Evolutionary conservation across 2,888 invertebrate species (phyloP).

Genomic region (Agrochola macilenta): DNA sequence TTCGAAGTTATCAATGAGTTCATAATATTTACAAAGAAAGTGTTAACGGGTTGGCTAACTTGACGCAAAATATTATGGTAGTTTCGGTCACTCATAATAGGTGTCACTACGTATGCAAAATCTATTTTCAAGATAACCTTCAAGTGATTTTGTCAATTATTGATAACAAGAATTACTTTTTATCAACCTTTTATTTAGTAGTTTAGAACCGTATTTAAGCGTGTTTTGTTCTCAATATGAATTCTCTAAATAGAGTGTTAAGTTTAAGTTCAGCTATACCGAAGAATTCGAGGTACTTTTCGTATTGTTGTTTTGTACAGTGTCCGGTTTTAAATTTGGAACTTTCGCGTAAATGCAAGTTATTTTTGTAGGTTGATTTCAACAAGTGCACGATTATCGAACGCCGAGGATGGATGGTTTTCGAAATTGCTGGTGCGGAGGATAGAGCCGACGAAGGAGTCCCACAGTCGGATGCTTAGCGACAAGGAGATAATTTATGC

Average conservation of each 20-base stretch:
- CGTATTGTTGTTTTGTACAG: constrained; percentile 62
- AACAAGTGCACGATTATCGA: constrained; percentile 78
- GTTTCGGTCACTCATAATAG: constrained; percentile 76
- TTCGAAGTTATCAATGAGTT: constrained; percentile 42
- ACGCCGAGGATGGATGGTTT: constrained; percentile 94
- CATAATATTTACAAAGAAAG: constrained; percentile 54
- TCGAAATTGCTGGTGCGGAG: constrained; percentile 97
- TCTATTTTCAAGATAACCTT: constrained; percentile 89
- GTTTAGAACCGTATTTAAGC: constrained; percentile 62
- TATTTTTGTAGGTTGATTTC: constrained; percentile 85
- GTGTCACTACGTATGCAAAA: constrained; percentile 79
- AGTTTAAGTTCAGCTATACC: constrained; percentile 79
- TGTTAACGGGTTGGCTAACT: constrained; percentile 24
- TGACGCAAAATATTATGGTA: constrained; percentile 36
- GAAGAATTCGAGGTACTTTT: constrained; percentile 83
- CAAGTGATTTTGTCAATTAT: constrained; percentile 88
- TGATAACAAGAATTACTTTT: constrained; percentile 83
- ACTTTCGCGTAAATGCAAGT: constrained; percentile 67
- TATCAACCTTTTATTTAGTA: constrained; percentile 70
- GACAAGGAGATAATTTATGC: constrained; percentile 99
- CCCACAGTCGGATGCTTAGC: constrained; percentile 98
- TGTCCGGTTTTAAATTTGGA: constrained; percentile 74
- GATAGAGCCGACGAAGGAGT: constrained; percentile 98
- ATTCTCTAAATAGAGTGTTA: constrained; percentile 83
- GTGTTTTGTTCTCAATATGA: constrained; percentile 77